These are phyloP conservation scores for Grammomys surdaster DNA, from an alignment of 2,113 vertebrate genomes.

Conservation along the genomic window DNA sequence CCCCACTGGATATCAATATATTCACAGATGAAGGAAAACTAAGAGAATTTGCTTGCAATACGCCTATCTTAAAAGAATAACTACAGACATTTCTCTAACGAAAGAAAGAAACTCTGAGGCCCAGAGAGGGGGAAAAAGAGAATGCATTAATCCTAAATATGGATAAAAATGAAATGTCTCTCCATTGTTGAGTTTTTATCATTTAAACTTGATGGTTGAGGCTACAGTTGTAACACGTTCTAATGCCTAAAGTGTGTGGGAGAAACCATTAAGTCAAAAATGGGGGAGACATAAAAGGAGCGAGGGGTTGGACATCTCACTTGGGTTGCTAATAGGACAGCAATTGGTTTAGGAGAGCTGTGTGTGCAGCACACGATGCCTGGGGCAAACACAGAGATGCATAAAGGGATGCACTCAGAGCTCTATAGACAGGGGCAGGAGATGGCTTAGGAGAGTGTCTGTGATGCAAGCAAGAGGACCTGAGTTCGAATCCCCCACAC, in stretches of 20 bases:
- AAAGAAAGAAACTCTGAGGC: background rate
- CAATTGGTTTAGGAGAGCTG: background rate
- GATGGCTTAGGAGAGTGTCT: background rate
- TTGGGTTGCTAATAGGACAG: background rate
- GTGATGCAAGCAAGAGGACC: background rate
- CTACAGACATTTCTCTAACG: background rate
- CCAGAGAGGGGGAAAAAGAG: background rate
- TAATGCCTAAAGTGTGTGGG: background rate
- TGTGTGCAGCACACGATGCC: background rate
- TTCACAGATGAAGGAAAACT: conserved; percentile 23
- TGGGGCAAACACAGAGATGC: background rate
- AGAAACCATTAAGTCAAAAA: conserved; percentile 20
- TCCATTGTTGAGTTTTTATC: background rate
- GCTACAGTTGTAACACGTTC: background rate
- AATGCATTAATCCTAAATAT: conserved; percentile 29
- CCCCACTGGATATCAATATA: background rate
- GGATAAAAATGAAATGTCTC: background rate
- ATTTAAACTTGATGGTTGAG: conserved; percentile 9
- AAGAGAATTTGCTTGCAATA: conserved; percentile 1
- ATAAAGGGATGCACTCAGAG: background rate
- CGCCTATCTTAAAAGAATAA: background rate
- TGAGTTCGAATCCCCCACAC: background rate
- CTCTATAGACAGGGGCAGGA: too few relatives aligned
- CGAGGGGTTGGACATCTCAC: background rate
- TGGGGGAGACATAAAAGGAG: background rate